A percentile compares a stretch with the other conserved stretches of the same genome.
phyloP scores from a whole-genome alignment of 2,888 invertebrate species.

The Mechanitis messenoides region DNA sequence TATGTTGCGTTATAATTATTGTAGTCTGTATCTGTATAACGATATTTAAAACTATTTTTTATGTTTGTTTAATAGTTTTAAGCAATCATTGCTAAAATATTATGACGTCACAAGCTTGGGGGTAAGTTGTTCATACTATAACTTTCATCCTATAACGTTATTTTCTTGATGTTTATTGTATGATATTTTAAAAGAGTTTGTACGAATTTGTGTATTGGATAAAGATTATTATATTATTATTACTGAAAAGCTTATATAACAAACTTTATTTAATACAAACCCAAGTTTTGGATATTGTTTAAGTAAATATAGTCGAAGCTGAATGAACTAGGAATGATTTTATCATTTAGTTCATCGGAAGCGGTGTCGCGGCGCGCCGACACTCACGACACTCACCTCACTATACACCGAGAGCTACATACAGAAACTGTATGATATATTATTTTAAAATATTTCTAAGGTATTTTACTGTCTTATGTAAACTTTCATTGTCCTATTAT shows the following conservation, averaged over 20 bases:
- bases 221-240: no score
- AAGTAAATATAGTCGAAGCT: neutral
- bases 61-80: no score
- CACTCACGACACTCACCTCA: slow-evolving; percentile 49
- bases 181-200: no score
- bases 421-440: neutral
- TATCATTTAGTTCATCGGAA: slow-evolving; percentile 47
- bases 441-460: neutral
- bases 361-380: slow-evolving; percentile 70
- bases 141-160: no score
- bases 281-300: neutral
- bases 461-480: no score
- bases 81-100: no score
- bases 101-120: no score
- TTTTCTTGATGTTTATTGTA: no score
- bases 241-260: neutral
- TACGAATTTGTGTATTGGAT: no score
- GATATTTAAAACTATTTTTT: neutral
- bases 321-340: neutral
- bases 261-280: neutral
- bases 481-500: no score
- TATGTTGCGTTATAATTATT: slow-evolving; percentile 10
- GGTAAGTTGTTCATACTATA: no score
- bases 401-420: slow-evolving; percentile 42
- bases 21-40: neutral